phyloP scores from a whole-genome alignment of 2,113 vertebrate genomes.

The Proteles cristata region DNA sequence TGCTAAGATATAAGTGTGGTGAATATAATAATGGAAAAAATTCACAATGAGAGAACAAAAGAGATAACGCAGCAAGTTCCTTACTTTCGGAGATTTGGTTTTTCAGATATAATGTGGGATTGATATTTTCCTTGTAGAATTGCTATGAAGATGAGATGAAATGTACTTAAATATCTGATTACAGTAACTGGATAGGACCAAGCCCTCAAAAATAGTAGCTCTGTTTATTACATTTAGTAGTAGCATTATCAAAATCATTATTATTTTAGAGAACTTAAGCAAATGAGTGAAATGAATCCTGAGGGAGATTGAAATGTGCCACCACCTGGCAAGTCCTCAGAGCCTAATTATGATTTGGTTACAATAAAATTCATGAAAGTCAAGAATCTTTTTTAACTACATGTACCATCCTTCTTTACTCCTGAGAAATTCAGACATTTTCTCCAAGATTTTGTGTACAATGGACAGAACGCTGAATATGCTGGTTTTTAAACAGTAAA shows the following conservation, averaged over 20 bases:
- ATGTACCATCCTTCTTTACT: background rate
- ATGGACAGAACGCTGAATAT: background rate
- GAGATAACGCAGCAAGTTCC: background rate
- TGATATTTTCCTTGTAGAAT: background rate
- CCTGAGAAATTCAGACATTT: background rate
- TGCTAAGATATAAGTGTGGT: background rate
- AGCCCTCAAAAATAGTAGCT: background rate
- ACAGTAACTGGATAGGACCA: background rate
- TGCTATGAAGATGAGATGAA: background rate
- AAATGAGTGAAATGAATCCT: constrained; percentile 19
- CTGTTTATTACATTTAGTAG: background rate
- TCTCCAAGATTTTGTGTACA: background rate
- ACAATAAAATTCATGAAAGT: background rate
- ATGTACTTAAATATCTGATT: background rate
- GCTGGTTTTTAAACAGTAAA: background rate
- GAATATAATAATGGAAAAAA: constrained; percentile 5
- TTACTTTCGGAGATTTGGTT: constrained; percentile 37
- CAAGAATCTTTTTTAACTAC: background rate
- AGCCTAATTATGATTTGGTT: constrained; percentile 9
- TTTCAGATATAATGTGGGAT: background rate
- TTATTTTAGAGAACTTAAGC: background rate
- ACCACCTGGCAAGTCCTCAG: background rate
- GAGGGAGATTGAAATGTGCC: background rate
- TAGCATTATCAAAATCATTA: background rate
- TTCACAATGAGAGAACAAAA: background rate